Evolutionary conservation across 2,797 vertebrate genomes (phyloP).

Genomic region (Podarcis siculus): DNA sequence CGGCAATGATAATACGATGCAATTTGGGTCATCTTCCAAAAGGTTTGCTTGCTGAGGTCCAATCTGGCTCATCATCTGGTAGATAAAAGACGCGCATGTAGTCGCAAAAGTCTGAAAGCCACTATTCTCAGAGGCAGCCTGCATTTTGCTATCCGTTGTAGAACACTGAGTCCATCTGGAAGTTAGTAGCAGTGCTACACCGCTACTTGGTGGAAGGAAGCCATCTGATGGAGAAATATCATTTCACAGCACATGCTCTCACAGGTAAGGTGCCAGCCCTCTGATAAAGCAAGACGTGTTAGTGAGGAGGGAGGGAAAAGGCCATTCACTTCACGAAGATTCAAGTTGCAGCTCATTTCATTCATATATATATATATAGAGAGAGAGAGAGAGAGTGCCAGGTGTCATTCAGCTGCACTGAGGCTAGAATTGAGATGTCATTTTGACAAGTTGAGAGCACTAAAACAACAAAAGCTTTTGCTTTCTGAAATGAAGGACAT

Average conservation of each 20-base stretch:
- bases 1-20: neutral
- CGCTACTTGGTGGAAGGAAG: neutral
- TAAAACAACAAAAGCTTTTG: neutral
- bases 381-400: too few species aligned
- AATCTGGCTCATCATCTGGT: neutral
- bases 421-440: neutral
- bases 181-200: neutral
- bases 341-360: neutral
- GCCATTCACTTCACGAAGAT: neutral
- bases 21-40: slow-evolving; percentile 8
- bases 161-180: neutral
- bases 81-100: slow-evolving; percentile 14
- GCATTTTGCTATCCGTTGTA: neutral
- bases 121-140: neutral
- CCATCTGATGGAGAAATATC: neutral
- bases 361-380: neutral
- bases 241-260: neutral
- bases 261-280: neutral
- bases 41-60: slow-evolving; percentile 33
- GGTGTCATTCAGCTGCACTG: neutral
- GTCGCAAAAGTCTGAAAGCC: neutral
- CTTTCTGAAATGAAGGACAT: neutral
- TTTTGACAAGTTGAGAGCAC: neutral
- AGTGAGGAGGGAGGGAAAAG: neutral
- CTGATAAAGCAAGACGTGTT: neutral